Evolutionary conservation across 2,888 invertebrate genomes (phyloP), one percentile per base, ranked within the genome.

Genomic region (Stegana nigrithorax): DNA sequence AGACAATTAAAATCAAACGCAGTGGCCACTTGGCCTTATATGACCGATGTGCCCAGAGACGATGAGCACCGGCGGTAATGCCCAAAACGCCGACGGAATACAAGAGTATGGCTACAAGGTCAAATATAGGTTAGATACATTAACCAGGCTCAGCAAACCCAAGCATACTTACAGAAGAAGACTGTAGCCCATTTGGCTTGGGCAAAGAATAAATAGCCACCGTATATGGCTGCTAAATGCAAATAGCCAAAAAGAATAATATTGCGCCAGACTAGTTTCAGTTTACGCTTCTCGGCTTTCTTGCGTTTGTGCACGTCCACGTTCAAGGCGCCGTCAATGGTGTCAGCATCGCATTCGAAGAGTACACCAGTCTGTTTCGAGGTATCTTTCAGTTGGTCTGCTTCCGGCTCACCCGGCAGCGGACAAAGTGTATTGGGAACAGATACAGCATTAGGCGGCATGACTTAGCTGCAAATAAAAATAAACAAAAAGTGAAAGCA

Each of bases 1-100:
- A 92, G 44, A 92, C 71, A 29, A 92, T 89, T 59, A 98, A 88
- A 36, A 97, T 87, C 6, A 95, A 75, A 71, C 93, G 88, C 1
- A 97, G 88, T 0, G 96, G 98, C 89, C 92, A 91, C 85, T 91
- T 95, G 1, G 97, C 98, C 87, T 97, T 97, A 88, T 97, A 98
- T 0, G 96, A 91, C 80, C 94, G 91, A 87, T 98, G 98, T 0
- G 97, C 90, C 97, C 97, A 98, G 29, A 97, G 89, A 72, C 98
- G 89, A 86, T 98, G 98, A 0, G 95, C 96, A 14, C 98, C 98
- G 4, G 96, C 97, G 4, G 98, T 98, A 67, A 98, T 94, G 19
- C 98, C 98, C 63, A 97, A 86, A 14, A 94, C 97, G 7, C 93
- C 91, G 72, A 90, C 85, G 59, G 91, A 87, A 85, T 95, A 95